Evolutionary conservation across 2,888 invertebrate genomes (phyloP), one percentile per base, ranked within the genome.

Genomic region (Drosophila antonietae): DNA sequence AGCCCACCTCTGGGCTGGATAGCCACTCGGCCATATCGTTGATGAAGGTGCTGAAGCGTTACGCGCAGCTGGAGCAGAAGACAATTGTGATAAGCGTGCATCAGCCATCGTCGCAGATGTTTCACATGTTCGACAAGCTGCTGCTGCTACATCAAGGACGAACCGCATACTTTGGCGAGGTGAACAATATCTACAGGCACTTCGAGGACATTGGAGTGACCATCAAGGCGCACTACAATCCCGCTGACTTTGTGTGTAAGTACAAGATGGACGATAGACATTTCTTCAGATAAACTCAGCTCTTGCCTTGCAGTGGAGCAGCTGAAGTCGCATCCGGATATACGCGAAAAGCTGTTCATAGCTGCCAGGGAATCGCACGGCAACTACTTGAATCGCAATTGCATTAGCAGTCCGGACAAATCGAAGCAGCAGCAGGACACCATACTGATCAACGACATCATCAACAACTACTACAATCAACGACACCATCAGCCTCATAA

Each of bases 41-140:
- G 75, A 96, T 97, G 94, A 94, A 94, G 76, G 95, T 95, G 70
- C 93, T 97, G 81, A 96, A 96, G 91, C 94, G 95, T 68, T 96
- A 96, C 90, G 96, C 96, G 0, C 94, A 95, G 73, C 94, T 95
- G 80, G 96, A 96, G 92, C 95, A 95, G 78, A 97, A 96, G 93
- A 96, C 96, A 8, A 95, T 97, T 59, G 95, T 97, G 59, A 94
- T 96, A 67, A 96, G 96, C 43, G 95, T 97, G 6, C 97, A 97
- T 91, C 97, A 97, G 91, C 97, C 97, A 2, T 96, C 96, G 61
- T 96, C 96, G 76, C 96, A 96, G 92, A 96, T 97, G 93, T 97
- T 96, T 93, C 96, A 96, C 92, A 95, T 96, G 94, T 96, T 97
- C 92, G 96, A 96, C 93, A 96, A 95, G 90, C 93, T 97, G 61